Conservation (phyloP, 2,113 vertebrate species). For the Dissostichus mawsoni region DNA sequence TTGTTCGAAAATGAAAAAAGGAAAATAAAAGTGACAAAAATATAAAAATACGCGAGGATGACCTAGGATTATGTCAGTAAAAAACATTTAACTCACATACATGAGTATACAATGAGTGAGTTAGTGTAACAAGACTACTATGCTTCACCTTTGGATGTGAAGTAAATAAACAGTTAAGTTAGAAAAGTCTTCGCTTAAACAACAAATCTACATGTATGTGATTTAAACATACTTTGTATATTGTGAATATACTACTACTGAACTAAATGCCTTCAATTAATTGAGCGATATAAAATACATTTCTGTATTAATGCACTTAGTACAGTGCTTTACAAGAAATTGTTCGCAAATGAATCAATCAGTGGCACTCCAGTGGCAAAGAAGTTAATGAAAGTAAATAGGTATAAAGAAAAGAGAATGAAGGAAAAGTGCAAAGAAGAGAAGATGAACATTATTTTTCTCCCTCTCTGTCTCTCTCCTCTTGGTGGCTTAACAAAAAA, state of each 20-base stretch:
- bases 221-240: neutral
- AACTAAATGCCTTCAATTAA: no score
- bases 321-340: neutral
- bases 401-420: neutral
- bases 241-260: no score
- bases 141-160: neutral
- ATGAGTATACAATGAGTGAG: neutral
- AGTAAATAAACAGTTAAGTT: neutral
- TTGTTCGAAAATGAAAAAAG: neutral
- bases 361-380: neutral
- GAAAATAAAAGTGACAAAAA: neutral
- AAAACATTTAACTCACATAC: neutral
- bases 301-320: no score
- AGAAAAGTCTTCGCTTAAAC: no score
- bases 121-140: neutral
- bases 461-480: conserved; percentile 79
- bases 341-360: neutral
- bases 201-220: neutral
- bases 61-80: neutral
- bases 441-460: conserved; percentile 67
- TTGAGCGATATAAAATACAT: no score
- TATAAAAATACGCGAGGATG: neutral
- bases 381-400: conserved; percentile 10
- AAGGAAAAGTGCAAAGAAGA: conserved; percentile 15
- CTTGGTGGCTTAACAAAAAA: conserved; percentile 81